phyloP scores from a whole-genome alignment of 2,888 invertebrate species.

The Drosophila setosimentum region DNA sequence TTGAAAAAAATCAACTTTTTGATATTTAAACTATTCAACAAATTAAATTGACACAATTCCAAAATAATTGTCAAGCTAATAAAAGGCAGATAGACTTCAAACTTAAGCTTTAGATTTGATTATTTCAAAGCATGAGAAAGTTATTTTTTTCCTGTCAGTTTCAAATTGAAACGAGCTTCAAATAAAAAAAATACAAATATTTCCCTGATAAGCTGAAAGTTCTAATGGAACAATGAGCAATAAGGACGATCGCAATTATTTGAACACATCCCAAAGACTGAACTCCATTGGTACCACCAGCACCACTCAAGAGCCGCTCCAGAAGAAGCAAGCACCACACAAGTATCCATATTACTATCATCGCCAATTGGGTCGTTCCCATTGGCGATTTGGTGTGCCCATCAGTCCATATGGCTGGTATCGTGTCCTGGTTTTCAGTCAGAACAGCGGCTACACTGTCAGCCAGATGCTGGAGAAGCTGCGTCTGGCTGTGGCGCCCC shows the following conservation, averaged over 20 bases:
- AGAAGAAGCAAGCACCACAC: neutral
- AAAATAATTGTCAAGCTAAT: neutral
- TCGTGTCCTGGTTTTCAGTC: slow-evolving; percentile 52
- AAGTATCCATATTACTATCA: neutral
- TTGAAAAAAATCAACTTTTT: neutral
- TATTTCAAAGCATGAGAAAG: neutral
- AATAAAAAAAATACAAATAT: neutral
- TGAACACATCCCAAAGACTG: neutral
- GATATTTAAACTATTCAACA: neutral
- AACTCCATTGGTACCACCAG: slow-evolving; percentile 4
- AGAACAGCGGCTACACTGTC: slow-evolving; percentile 13
- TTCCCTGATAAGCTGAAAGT: neutral
- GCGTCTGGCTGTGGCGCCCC: slow-evolving; percentile 33
- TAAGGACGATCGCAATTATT: neutral
- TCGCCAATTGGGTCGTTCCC: neutral
- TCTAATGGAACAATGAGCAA: slow-evolving; percentile 13
- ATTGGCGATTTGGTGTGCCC: slow-evolving; percentile 18
- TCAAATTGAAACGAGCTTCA: neutral
- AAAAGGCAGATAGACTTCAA: neutral
- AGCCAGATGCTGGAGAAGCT: slow-evolving; percentile 31
- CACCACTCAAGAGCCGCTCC: neutral
- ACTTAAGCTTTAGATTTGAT: neutral
- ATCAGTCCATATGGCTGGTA: slow-evolving; percentile 64
- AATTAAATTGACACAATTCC: neutral
- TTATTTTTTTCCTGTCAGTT: neutral